A percentile compares a stretch with the other conserved stretches of the same genome.
phyloP scores from a whole-genome alignment of 2,797 vertebrate genomes.

The Hemibagrus guttatus region DNA sequence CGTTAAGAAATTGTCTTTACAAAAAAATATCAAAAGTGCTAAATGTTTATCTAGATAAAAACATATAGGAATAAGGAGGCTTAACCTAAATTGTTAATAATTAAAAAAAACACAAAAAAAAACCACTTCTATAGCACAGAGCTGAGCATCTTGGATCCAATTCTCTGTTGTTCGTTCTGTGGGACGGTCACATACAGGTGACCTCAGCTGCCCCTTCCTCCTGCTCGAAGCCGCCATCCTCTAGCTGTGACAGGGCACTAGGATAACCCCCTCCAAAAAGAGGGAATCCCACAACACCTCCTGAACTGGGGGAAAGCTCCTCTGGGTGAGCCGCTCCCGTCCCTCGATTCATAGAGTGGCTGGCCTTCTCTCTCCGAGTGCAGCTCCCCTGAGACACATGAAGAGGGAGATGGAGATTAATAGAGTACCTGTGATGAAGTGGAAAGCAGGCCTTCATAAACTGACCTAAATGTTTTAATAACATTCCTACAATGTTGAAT shows the following conservation, averaged over 20 bases:
- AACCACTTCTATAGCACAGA: constrained; percentile 22
- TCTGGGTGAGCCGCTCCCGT: constrained; percentile 57
- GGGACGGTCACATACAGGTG: constrained; percentile 87
- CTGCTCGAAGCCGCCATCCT: constrained; percentile 89
- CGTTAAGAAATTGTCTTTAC: constrained; percentile 37
- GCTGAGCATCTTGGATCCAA: not conserved
- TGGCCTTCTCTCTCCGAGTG: constrained; percentile 58
- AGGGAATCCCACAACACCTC: constrained; percentile 76
- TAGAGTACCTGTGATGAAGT: not conserved
- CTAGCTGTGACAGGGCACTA: constrained; percentile 82
- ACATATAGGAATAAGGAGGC: not conserved
- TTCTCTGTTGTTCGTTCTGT: not conserved
- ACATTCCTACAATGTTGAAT: too few species aligned
- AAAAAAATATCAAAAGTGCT: constrained; percentile 50
- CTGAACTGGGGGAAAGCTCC: constrained; percentile 60
- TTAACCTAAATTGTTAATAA: constrained; percentile 8
- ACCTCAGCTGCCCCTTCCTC: constrained; percentile 93
- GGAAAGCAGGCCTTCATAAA: too few species aligned
- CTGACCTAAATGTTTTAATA: too few species aligned
- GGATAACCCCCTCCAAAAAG: constrained; percentile 80
- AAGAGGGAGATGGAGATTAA: not conserved
- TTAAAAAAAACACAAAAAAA: not conserved
- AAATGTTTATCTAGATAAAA: not conserved
- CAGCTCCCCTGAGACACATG: constrained; percentile 56
- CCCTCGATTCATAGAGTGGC: constrained; percentile 62